Percentiles rank a stretch among this genome's conserved stretches.
Evolutionary conservation across 92 coral and sea anemone genomes (phyloP).

Genomic region (Zoanthus gigantus): DNA sequence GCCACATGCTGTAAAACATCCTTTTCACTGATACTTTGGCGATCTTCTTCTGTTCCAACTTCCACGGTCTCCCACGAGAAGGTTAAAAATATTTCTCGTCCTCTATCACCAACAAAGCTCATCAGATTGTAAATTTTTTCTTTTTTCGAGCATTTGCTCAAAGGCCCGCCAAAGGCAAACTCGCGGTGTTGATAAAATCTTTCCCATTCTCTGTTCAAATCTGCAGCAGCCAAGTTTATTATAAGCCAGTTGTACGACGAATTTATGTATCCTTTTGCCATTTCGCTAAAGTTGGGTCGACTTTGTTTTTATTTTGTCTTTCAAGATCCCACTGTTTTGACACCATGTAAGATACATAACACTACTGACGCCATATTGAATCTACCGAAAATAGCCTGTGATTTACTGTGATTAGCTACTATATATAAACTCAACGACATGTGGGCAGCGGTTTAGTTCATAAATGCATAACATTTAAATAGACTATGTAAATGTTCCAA

Average conservation of each 20-base stretch:
- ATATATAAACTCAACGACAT: too few species aligned
- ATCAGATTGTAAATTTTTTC: conserved; percentile 25
- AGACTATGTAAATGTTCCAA: too few species aligned
- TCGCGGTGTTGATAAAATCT: conserved; percentile 43
- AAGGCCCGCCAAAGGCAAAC: conserved; percentile 34
- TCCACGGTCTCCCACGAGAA: conserved; percentile 37
- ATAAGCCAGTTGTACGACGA: conserved; percentile 29
- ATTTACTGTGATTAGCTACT: too few species aligned
- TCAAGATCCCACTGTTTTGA: conserved; percentile 21
- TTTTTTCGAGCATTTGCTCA: conserved; percentile 15
- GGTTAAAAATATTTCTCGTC: conserved; percentile 11
- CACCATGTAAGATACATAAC: conserved; percentile 10
- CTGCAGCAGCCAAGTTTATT: conserved; percentile 11
- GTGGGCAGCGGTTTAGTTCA: too few species aligned
- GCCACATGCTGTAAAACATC: not conserved
- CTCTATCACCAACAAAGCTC: conserved; percentile 31
- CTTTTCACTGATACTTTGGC: conserved; percentile 12
- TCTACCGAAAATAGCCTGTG: not conserved
- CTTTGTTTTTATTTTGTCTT: not conserved
- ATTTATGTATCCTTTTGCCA: conserved; percentile 35
- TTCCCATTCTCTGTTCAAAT: conserved; percentile 45
- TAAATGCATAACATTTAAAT: too few species aligned
- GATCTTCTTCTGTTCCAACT: conserved; percentile 1
- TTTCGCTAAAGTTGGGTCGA: not conserved
- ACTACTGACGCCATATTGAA: not conserved